These are phyloP conservation scores for Platichthys stellatus DNA, from an alignment of 2,113 vertebrate species.

Conservation along the genomic window DNA sequence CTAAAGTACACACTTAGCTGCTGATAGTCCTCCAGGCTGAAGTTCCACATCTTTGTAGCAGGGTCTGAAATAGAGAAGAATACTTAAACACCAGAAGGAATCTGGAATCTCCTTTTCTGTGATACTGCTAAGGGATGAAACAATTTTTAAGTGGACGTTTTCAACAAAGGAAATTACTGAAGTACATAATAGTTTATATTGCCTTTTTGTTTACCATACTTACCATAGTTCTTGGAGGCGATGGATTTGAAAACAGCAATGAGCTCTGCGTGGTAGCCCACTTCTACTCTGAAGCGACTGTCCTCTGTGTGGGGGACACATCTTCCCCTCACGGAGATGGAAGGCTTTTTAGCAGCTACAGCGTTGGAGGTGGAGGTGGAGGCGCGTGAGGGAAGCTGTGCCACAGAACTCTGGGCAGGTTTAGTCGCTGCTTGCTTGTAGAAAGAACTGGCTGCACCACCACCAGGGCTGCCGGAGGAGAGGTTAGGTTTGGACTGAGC, in stretches of 20 bases:
- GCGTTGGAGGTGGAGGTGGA: constrained; percentile 14
- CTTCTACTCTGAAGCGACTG: constrained; percentile 89
- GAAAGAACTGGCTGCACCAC: constrained; percentile 51
- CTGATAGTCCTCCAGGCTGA: constrained; percentile 87
- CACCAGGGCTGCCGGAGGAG: constrained; percentile 16
- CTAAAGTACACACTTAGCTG: constrained; percentile 85
- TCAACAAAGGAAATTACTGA: neutral
- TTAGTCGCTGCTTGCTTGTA: constrained; percentile 62
- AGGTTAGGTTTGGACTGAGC: constrained; percentile 35
- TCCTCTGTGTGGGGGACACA: constrained; percentile 83
- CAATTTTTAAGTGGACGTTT: neutral
- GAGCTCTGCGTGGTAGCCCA: constrained; percentile 88
- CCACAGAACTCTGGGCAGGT: constrained; percentile 36
- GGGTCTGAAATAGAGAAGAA: constrained; percentile 83
- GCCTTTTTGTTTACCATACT: neutral
- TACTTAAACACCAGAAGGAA: neutral
- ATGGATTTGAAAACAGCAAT: constrained; percentile 89
- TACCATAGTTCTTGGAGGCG: constrained; percentile 91
- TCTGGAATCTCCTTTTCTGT: too few species aligned
- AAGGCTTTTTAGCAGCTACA: constrained; percentile 73
- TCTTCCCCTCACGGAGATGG: constrained; percentile 77
- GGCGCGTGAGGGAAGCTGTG: constrained; percentile 31
- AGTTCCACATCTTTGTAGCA: constrained; percentile 90
- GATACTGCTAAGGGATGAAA: neutral
- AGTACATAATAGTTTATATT: neutral